These are phyloP conservation scores for Helicorthomorpha holstii DNA, from an alignment of 1,140 invertebrate genomes.

Conservation along the genomic window DNA sequence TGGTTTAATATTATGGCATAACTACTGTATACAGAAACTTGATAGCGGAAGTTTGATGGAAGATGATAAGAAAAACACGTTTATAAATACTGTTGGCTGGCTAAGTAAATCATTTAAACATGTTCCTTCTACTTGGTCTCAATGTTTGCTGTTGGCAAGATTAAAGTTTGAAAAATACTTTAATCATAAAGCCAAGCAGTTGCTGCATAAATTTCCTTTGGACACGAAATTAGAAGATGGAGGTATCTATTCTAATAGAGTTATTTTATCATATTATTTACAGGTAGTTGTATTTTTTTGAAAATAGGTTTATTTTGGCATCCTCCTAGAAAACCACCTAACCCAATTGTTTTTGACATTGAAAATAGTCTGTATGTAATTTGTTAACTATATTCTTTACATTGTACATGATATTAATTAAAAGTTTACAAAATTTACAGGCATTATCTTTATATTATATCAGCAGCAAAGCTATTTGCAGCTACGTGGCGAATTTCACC, in stretches of 20 bases:
- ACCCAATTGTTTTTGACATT: constrained; percentile 19
- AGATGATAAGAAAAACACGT: background rate
- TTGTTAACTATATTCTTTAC: background rate
- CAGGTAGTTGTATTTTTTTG: background rate
- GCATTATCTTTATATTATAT: constrained; percentile 20
- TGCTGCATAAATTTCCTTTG: constrained; percentile 26
- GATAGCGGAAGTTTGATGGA: background rate
- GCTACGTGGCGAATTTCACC: background rate
- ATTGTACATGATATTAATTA: background rate
- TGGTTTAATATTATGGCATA: background rate
- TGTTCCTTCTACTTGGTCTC: constrained; percentile 16
- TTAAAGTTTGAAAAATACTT: constrained; percentile 31
- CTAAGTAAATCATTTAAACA: constrained; percentile 15
- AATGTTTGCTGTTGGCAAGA: constrained; percentile 23
- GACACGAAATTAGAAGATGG: constrained; percentile 23
- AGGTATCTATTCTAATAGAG: constrained; percentile 13
- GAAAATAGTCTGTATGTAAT: constrained; percentile 20
- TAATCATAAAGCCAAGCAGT: constrained; percentile 27
- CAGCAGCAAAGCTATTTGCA: constrained; percentile 20
- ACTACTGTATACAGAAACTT: background rate
- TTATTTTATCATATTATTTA: background rate
- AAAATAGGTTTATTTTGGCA: constrained; percentile 19
- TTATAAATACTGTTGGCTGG: constrained; percentile 4
- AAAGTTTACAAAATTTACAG: constrained; percentile 12
- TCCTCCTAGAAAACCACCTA: constrained; percentile 23